Conservation (phyloP, 2,888 invertebrate species). For the Amitus sp. region DNA sequence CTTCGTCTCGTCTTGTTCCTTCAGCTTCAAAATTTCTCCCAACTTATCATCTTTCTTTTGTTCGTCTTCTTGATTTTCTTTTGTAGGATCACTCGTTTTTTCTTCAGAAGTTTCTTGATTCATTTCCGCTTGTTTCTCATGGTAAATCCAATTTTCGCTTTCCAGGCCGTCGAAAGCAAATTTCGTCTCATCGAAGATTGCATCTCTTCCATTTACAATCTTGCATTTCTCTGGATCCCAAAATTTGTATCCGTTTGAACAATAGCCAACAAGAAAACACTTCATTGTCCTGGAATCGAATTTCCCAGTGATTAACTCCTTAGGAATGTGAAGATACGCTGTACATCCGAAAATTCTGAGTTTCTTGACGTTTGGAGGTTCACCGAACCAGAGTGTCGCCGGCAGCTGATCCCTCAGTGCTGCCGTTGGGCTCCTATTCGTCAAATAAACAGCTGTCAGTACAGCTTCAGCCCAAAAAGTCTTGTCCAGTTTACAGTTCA, state of each 20-base stretch:
- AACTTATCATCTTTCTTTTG: too few species aligned
- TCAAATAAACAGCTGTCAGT: constrained; percentile 38
- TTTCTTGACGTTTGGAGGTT: constrained; percentile 41
- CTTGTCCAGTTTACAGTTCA: constrained; percentile 50
- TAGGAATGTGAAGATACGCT: constrained; percentile 33
- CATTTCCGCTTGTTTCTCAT: too few species aligned
- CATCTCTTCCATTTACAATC: too few species aligned
- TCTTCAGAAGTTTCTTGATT: too few species aligned
- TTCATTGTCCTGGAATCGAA: constrained; percentile 36
- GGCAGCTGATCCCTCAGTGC: constrained; percentile 37
- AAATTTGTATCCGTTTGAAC: constrained; percentile 35
- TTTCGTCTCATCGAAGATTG: too few species aligned
- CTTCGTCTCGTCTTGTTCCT: too few species aligned
- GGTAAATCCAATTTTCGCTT: too few species aligned
- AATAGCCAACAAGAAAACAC: constrained; percentile 41
- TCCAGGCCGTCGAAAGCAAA: too few species aligned
- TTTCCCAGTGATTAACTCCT: constrained; percentile 37
- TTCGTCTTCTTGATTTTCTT: too few species aligned
- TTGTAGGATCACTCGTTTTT: too few species aligned
- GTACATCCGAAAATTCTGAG: constrained; percentile 42
- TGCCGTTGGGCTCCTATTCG: constrained; percentile 44
- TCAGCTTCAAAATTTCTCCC: too few species aligned
- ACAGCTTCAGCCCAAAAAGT: constrained; percentile 53
- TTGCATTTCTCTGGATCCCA: too few species aligned
- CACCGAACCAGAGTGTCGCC: constrained; percentile 41